A percentile compares a stretch with the other conserved stretches of the same genome.
Evolutionary conservation across 1,140 invertebrate genomes (phyloP).

Genomic region (Papilio helenus): DNA sequence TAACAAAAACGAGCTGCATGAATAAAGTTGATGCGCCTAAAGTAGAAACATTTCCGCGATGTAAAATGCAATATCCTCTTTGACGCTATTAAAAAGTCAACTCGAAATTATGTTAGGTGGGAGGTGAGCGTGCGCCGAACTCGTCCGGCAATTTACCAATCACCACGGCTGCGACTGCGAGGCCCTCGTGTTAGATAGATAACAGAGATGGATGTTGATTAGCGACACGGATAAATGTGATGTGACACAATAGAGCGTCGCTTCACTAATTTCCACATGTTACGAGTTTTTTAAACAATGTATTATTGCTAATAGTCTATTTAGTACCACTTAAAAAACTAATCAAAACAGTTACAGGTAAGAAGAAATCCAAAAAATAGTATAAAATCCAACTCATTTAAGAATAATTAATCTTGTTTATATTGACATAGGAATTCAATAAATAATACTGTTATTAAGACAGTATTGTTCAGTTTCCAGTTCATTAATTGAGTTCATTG

Average conservation of each 20-base stretch:
- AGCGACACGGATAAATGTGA: slow-evolving; percentile 29
- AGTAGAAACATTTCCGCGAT: slow-evolving; percentile 18
- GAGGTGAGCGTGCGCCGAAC: slow-evolving; percentile 53
- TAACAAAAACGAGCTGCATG: slow-evolving; percentile 12
- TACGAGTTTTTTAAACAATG: not conserved
- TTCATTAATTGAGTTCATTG: slow-evolving; percentile 73
- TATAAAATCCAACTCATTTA: not conserved
- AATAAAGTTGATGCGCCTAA: not conserved
- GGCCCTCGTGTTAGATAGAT: slow-evolving; percentile 51
- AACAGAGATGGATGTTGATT: slow-evolving; percentile 43
- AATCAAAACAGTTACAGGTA: not conserved
- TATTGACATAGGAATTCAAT: slow-evolving; percentile 2
- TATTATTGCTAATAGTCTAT: not conserved
- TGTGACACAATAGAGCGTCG: slow-evolving; percentile 28
- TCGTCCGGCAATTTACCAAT: slow-evolving; percentile 74
- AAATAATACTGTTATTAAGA: slow-evolving; percentile 41
- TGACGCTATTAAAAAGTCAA: slow-evolving; percentile 41
- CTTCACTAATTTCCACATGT: not conserved
- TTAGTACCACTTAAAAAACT: no score
- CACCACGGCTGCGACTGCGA: slow-evolving; percentile 46
- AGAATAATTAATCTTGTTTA: slow-evolving; percentile 8
- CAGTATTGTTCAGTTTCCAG: slow-evolving; percentile 70
- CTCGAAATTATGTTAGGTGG: slow-evolving; percentile 48
- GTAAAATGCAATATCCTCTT: slow-evolving; percentile 21
- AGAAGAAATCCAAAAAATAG: not conserved